Percentiles rank a stretch among this genome's conserved stretches.
Evolutionary conservation across 2,113 vertebrate species (phyloP).

Genomic region (Grammomys surdaster): DNA sequence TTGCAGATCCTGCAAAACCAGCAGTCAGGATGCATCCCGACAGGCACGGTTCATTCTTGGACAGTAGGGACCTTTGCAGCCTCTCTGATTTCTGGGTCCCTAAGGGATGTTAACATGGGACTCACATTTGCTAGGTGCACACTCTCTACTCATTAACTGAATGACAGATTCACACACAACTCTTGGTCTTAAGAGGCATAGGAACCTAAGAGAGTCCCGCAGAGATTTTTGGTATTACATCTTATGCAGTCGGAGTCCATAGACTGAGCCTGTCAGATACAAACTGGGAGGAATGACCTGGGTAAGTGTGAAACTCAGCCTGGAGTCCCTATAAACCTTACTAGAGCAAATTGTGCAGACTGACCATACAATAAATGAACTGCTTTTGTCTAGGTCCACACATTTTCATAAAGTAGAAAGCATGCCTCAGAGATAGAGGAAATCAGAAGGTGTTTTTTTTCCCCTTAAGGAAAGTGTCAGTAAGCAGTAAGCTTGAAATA

Average conservation of each 20-base stretch:
- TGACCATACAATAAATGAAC: neutral
- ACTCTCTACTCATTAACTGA: neutral
- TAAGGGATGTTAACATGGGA: neutral
- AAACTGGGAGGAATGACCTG: rapidly evolving
- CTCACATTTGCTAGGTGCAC: neutral
- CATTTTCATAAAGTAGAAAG: conserved; percentile 1
- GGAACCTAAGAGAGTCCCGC: neutral
- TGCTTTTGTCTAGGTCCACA: neutral
- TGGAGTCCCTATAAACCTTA: rapidly evolving
- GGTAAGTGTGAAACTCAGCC: neutral
- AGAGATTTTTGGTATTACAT: neutral
- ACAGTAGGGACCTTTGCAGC: neutral
- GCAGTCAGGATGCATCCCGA: neutral
- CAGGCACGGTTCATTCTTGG: neutral
- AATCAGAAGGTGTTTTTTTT: neutral
- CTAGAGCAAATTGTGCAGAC: neutral
- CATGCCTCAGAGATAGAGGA: neutral
- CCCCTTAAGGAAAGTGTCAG: conserved; percentile 34
- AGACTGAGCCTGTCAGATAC: neutral
- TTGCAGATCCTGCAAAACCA: neutral
- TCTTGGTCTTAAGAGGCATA: neutral
- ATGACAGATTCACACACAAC: neutral
- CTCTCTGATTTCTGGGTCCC: conserved; percentile 15
- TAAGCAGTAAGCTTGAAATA: conserved; percentile 41
- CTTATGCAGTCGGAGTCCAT: neutral